Evolutionary conservation across 2,797 vertebrate genomes (phyloP).

Genomic region (Clarias platycephalus): DNA sequence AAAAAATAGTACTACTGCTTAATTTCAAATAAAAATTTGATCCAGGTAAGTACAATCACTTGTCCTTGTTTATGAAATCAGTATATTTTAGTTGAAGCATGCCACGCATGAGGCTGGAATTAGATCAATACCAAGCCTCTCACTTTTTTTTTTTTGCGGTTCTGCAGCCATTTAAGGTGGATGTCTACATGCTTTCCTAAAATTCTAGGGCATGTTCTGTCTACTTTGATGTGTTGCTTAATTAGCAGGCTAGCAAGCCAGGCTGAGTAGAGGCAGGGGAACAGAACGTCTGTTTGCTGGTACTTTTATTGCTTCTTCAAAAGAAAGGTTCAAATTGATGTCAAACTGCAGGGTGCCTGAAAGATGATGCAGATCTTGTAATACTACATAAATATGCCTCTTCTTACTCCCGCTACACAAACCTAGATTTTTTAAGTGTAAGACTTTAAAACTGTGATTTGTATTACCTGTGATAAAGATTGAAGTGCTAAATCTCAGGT

Average conservation of each 20-base stretch:
- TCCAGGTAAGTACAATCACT: neutral
- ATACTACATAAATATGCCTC: conserved; percentile 51
- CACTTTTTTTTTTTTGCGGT: conserved; percentile 8
- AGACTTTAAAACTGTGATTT: conserved; percentile 21
- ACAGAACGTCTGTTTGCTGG: conserved; percentile 59
- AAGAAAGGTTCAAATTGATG: conserved; percentile 55
- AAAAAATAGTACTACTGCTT: neutral
- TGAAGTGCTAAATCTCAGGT: neutral
- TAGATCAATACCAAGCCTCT: conserved; percentile 5
- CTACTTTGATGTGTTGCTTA: conserved; percentile 61
- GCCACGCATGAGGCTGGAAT: conserved; percentile 6
- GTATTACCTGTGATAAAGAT: conserved; percentile 6
- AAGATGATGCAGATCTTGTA: conserved; percentile 34
- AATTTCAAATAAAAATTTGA: too few relatives aligned
- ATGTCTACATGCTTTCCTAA: conserved; percentile 31
- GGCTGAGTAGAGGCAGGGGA: conserved; percentile 40
- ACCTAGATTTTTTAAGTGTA: neutral
- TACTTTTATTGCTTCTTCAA: conserved; percentile 70
- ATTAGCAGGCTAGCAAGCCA: conserved; percentile 66
- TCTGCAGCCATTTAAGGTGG: conserved; percentile 19
- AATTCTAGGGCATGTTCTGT: conserved; percentile 34
- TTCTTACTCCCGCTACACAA: conserved; percentile 12
- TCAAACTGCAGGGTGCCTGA: conserved; percentile 37
- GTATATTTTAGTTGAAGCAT: neutral
- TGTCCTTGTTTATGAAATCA: neutral